Base-by-base conservation (phyloP, 2,888 invertebrate genomes). In the Alsophila aescularia region DNA sequence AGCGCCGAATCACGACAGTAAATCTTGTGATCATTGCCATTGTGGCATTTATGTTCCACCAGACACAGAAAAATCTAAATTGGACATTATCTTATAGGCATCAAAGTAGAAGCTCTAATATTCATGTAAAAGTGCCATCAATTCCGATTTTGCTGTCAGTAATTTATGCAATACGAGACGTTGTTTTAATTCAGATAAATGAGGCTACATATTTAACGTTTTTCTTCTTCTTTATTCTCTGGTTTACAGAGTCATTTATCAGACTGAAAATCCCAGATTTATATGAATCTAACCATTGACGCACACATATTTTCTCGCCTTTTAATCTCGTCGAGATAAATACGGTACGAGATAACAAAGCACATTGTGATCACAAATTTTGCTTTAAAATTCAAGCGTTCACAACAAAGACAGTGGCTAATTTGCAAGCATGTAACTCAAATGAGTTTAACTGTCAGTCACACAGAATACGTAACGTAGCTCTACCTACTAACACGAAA, bases 21-120 rank as follows among this genome's bases (percentile, higher is more conserved):
- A 47, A 53, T 50, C 62, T 58, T 62, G 60, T 57, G 58, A 47
- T 58, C 52, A 67, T 64, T 64, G 53, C 57, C 62, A 58, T 42
- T 60, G 14, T 39, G 18, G 37, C 44, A 52, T 44, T 47, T 36
- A 48, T 41, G 8, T 9, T 9, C 27, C 9, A 27, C 8, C 27
- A 18, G 27, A 27, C 8, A 2, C 8, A 8, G 8, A 27, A 8
- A 27, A 27, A 27, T 9, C 2, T 27, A 9, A 27, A 27, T 27
- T 27, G 27, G 7, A 27, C 9, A 29, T 21, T 21, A 21, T 21
- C 6, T 21, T 29, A n/a, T 24, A 5, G 24, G 24, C 8, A 2
- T 9, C 2, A 29, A 29, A 29, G 29, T 29, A 29, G 8, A 29
- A n/a, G n/a, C 7, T 32, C 4, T 13, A 29, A 12, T 32, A 32